Base-by-base conservation (phyloP, 2,888 invertebrate genomes). In the Metellina segmentata region DNA sequence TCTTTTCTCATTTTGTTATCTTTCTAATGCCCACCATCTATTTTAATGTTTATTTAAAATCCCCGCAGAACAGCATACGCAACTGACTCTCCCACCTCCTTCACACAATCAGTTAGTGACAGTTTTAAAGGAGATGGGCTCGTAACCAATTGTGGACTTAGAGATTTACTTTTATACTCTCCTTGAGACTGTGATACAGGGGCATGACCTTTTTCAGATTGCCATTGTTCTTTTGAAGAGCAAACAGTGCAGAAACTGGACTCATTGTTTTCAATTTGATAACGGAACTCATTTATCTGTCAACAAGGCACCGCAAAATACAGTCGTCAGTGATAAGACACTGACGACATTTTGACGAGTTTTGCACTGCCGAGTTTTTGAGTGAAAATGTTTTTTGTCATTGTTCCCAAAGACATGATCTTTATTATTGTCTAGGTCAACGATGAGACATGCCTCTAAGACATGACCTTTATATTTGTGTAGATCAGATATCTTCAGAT, bases 51-150 rank as follows among this genome's bases (percentile, higher is more conserved):
- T n/a, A n/a, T n/a, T n/a, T n/a, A n/a, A n/a, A n/a, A n/a, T n/a
- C n/a, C n/a, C n/a, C n/a, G n/a, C n/a, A n/a, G n/a, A n/a, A n/a
- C n/a, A n/a, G n/a, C n/a, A 2, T 34, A 34, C 34, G 34, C 34
- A 34, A 34, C 34, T 34, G 34, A 34, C 34, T 74, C 8, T 9
- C 7, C 7, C 9, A 20, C 20, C 74, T 74, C 13, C 20, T 20
- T 34, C 74, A 34, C 48, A 8, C 20, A 20, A 19, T 20, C 20
- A 20, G 20, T 9, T 19, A 13, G 48, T 74, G 74, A 74, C 74
- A 74, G 48, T 74, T 74, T 61, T 61, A 61, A 61, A 61, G 61
- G 61, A 61, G 61, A 61, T 61, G 61, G 61, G 61, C 61, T 61
- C 61, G 61, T 34, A 34, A 34, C 34, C 34, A 34, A 34, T 34